Percentiles rank a stretch among this genome's conserved stretches.
Conservation (phyloP, 2,113 vertebrate genomes). For the Nestor notabilis region DNA sequence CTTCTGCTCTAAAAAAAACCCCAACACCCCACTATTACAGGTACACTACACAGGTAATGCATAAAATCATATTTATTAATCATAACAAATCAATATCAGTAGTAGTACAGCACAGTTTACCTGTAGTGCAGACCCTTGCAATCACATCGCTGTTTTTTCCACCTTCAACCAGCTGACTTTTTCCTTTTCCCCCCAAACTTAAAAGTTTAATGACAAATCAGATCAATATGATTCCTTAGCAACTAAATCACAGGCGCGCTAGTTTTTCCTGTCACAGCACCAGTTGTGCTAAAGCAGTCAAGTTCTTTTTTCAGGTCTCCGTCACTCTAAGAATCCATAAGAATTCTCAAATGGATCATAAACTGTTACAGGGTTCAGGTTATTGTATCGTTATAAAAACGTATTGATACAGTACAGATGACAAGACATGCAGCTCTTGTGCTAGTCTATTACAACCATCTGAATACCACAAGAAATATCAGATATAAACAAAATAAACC, state of each 20-base stretch:
- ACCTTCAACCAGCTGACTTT: constrained; percentile 24
- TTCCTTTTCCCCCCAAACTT: constrained; percentile 39
- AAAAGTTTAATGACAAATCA: constrained; percentile 76
- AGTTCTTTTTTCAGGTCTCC: constrained; percentile 73
- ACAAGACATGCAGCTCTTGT: constrained; percentile 63
- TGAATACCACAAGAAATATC: constrained; percentile 33
- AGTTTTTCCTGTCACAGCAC: constrained; percentile 73
- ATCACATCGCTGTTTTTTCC: constrained; percentile 33
- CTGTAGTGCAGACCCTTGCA: constrained; percentile 33
- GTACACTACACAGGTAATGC: constrained; percentile 19
- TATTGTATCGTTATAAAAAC: constrained; percentile 81
- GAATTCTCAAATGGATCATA: constrained; percentile 81
- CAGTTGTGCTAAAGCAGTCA: constrained; percentile 76
- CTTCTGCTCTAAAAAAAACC: constrained; percentile 45
- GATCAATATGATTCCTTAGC: constrained; percentile 75
- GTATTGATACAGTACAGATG: constrained; percentile 74
- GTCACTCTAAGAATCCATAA: constrained; percentile 77
- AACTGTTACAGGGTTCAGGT: constrained; percentile 77
- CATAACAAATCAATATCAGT: constrained; percentile 46
- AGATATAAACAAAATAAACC: constrained; percentile 32
- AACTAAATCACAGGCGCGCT: constrained; percentile 73
- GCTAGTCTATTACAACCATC: constrained; percentile 32
- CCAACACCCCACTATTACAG: neutral
- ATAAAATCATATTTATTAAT: constrained; percentile 67
- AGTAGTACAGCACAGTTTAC: constrained; percentile 6